phyloP scores from a whole-genome alignment of 2,113 vertebrate genomes.

The Struthidea cinerea region DNA sequence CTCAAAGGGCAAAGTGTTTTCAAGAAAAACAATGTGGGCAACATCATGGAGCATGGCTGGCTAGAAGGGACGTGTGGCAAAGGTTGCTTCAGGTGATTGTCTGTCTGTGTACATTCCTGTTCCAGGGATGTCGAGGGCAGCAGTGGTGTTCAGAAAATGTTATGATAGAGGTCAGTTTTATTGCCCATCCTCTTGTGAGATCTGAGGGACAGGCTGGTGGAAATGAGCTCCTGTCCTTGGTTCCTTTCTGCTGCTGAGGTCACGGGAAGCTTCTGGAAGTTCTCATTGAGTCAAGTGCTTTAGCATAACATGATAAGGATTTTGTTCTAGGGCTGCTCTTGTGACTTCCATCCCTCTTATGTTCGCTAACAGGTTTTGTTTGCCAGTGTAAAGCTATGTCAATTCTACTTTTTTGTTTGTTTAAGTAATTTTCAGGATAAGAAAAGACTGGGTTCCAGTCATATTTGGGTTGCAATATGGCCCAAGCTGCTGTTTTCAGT shows the following conservation, averaged over 20 bases:
- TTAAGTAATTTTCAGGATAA: background rate
- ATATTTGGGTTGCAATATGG: background rate
- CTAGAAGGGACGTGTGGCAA: rapidly evolving
- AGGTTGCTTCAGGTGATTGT: background rate
- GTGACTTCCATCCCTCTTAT: background rate
- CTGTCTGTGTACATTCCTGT: rapidly evolving
- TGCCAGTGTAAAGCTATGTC: background rate
- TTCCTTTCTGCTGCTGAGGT: background rate
- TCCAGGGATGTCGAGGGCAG: background rate
- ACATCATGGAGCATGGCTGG: rapidly evolving
- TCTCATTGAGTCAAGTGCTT: background rate
- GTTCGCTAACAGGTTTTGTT: background rate
- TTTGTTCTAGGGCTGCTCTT: background rate
- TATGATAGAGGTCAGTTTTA: rapidly evolving
- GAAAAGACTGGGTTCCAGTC: background rate
- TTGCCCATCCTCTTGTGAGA: background rate
- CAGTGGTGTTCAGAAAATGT: background rate
- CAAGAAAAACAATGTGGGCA: background rate
- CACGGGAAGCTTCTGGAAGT: background rate
- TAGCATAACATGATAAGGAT: rapidly evolving
- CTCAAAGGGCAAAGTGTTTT: background rate
- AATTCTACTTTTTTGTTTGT: background rate
- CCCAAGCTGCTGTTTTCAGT: background rate
- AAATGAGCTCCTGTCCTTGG: background rate
- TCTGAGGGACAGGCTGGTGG: background rate